These are phyloP conservation scores for Ceratotherium simum DNA, from an alignment of 2,113 vertebrate species.

Conservation along the genomic window DNA sequence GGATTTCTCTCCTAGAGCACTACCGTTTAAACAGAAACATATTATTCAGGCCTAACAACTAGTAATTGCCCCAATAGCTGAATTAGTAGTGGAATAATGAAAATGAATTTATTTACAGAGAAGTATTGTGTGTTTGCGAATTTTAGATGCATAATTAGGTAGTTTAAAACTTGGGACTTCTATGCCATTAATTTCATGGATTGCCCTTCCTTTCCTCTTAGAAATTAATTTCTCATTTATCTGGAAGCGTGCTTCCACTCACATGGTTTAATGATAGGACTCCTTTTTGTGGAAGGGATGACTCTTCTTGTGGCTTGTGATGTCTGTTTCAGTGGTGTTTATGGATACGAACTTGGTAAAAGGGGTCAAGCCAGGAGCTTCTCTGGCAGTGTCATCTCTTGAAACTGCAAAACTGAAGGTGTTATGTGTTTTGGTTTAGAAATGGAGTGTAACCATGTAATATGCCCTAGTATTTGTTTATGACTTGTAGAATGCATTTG, in stretches of 20 bases:
- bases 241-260: conserved; percentile 43
- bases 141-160: conserved; percentile 76
- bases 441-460: neutral
- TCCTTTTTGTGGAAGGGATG: neutral
- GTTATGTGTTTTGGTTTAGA: conserved; percentile 39
- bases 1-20: conserved; percentile 54
- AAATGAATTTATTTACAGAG: conserved; percentile 80
- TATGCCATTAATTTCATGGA: conserved; percentile 48
- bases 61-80: conserved; percentile 71
- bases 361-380: conserved; percentile 53
- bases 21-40: conserved; percentile 54
- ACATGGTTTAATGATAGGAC: conserved; percentile 46
- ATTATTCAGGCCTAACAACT: conserved; percentile 77
- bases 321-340: conserved; percentile 76
- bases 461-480: neutral
- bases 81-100: conserved; percentile 74
- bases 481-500: neutral
- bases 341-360: conserved; percentile 52
- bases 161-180: conserved; percentile 67
- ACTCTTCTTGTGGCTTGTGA: conserved; percentile 58
- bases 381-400: neutral
- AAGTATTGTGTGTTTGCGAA: conserved; percentile 78
- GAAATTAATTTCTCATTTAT: conserved; percentile 73
- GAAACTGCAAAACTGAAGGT: neutral
- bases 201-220: conserved; percentile 55